phyloP scores from a whole-genome alignment of 2,113 vertebrate genomes.

The Erythrolamprus reginae region DNA sequence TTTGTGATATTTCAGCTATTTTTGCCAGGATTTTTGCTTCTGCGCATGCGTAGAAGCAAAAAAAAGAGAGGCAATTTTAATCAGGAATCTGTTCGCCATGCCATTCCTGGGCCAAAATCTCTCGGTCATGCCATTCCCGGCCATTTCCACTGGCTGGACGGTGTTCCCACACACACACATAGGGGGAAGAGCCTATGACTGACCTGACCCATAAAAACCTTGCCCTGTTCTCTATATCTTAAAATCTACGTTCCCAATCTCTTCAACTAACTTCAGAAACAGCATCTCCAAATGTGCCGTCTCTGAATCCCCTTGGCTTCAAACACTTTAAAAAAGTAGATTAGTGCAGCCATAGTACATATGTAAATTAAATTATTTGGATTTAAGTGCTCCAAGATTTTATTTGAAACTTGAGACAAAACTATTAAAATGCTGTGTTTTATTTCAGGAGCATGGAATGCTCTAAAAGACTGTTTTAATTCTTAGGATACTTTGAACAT shows the following conservation, averaged over 20 bases:
- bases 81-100: too few species aligned
- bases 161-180: too few species aligned
- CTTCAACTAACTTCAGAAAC: neutral
- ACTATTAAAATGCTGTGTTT: neutral
- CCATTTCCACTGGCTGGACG: too few species aligned
- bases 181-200: too few species aligned
- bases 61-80: too few species aligned
- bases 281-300: neutral
- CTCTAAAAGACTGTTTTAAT: neutral
- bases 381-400: neutral
- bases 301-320: neutral
- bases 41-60: too few species aligned
- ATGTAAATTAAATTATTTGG: neutral
- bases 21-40: too few species aligned
- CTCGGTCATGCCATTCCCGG: too few species aligned
- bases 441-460: neutral
- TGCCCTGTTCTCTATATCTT: neutral
- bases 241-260: neutral
- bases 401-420: neutral
- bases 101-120: too few species aligned
- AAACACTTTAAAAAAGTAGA: neutral
- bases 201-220: neutral
- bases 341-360: neutral
- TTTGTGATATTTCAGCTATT: too few species aligned
- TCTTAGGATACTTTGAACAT: neutral